Evolutionary conservation across 2,113 vertebrate species (phyloP).

Genomic region (Megaceryle torquata): DNA sequence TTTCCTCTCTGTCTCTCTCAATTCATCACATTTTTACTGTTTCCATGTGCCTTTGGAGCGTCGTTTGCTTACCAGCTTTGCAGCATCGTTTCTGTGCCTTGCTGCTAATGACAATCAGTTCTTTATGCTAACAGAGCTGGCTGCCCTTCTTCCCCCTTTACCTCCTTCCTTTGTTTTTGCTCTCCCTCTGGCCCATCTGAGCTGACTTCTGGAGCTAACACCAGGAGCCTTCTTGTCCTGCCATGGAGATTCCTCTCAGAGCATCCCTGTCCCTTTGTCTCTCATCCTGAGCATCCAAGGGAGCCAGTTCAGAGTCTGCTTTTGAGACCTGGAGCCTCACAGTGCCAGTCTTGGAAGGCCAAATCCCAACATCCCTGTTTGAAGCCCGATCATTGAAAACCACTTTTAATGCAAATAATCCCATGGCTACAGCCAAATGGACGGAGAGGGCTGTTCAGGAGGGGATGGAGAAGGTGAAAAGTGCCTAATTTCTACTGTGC

Average conservation of each 20-base stretch:
- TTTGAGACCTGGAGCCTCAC: not conserved
- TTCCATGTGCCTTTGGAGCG: not conserved
- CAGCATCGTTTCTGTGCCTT: not conserved
- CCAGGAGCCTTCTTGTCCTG: not conserved
- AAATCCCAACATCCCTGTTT: not conserved
- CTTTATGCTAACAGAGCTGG: not conserved
- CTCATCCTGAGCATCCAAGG: not conserved
- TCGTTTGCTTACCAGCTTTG: not conserved
- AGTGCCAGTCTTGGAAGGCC: not conserved
- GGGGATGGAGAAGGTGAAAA: not conserved
- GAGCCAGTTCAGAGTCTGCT: not conserved
- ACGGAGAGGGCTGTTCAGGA: not conserved
- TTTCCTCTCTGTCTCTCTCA: not conserved
- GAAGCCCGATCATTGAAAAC: not conserved
- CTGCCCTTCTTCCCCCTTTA: not conserved
- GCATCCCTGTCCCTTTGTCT: not conserved
- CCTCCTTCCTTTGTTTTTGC: not conserved
- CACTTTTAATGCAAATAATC: not conserved
- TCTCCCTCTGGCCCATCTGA: not conserved
- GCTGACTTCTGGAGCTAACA: not conserved
- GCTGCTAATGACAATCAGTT: rapidly evolving
- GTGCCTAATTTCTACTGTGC: rapidly evolving
- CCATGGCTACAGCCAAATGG: not conserved
- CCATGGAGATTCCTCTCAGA: not conserved
- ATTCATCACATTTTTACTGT: not conserved